Base-by-base conservation (phyloP, 1,140 invertebrate genomes). In the Phortica variegata region DNA sequence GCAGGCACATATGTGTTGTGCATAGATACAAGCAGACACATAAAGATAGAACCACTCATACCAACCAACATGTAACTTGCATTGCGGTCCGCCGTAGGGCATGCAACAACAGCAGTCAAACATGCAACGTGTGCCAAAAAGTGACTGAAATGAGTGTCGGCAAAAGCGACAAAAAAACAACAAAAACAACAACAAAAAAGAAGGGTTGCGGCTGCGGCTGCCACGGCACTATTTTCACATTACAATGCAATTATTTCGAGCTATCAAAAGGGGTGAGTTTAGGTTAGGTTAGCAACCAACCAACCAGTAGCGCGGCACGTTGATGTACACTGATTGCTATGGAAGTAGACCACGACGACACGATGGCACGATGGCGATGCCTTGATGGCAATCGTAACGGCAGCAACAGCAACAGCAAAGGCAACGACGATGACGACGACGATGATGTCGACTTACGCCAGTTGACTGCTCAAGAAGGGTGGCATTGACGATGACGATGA, bases 191-290 rank as follows among this genome's bases (percentile, higher is more conserved):
- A n/a, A n/a, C n/a, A n/a, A n/a, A n/a, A 29, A 37, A 31, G 20
- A 20, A 33, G 29, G 36, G 23, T n/a, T 46, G 37, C 47, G 29
- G 32, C 43, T 61, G 58, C n/a, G 4, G 55, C 52, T 69, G 65
- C 54, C 20, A 6, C 8, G 32, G 45, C 52, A 65, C 63, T 58
- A 73, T 62, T 60, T 68, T 72, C 65, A 54, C 54, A 72, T 73
- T 72, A 73, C 69, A 73, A 69, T 72, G 69, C 69, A 73, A 73
- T 73, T 72, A 73, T 72, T 69, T 61, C 57, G 60, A 70, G 69
- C 65, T 63, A 54, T 59, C 63, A 69, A 57, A 26, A 26, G 23
- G 23, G 23, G 23, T 26, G 10, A 26, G 5, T 26, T 26, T 5
- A 10, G 5, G 23, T 26, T 26, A 6, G 23, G 23, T 26, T 26